Percentiles rank a stretch among this genome's conserved stretches.
Conservation (phyloP, 2,888 invertebrate genomes). For the Synanthedon formicaeformis region DNA sequence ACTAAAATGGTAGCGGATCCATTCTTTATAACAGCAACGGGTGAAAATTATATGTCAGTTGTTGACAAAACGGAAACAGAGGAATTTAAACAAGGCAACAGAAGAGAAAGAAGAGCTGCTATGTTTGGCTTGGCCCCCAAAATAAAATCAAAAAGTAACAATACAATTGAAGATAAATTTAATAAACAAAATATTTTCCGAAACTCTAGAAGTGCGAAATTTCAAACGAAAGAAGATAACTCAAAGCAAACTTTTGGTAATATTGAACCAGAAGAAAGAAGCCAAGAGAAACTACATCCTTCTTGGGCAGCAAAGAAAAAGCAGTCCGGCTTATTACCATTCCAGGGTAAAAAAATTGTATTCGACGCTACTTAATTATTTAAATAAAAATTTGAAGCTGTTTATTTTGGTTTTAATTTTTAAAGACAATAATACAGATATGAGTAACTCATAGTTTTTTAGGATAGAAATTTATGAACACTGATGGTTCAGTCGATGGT, state of each 20-base stretch:
- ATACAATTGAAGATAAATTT: constrained; percentile 13
- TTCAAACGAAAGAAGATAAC: constrained; percentile 8
- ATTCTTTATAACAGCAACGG: constrained; percentile 56
- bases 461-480: no score
- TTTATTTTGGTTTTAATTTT: no score
- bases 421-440: no score
- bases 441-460: no score
- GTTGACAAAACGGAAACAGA: constrained; percentile 24
- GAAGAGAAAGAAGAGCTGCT: constrained; percentile 50
- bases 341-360: constrained; percentile 59
- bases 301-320: constrained; percentile 69
- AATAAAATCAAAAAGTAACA: constrained; percentile 27
- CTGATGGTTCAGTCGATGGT: no score
- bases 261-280: constrained; percentile 11
- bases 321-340: constrained; percentile 52
- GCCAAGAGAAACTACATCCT: constrained; percentile 56
- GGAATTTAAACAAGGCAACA: constrained; percentile 49
- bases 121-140: constrained; percentile 57
- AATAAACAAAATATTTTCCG: constrained; percentile 12
- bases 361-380: constrained; percentile 39
- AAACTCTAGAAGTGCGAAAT: constrained; percentile 2
- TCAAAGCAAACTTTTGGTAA: constrained; percentile 5
- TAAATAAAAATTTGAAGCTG: not conserved
- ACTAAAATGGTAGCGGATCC: constrained; percentile 51
- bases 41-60: constrained; percentile 56